These are phyloP conservation scores for Manduca sexta DNA, from an alignment of 1,140 invertebrate species.

Conservation along the genomic window DNA sequence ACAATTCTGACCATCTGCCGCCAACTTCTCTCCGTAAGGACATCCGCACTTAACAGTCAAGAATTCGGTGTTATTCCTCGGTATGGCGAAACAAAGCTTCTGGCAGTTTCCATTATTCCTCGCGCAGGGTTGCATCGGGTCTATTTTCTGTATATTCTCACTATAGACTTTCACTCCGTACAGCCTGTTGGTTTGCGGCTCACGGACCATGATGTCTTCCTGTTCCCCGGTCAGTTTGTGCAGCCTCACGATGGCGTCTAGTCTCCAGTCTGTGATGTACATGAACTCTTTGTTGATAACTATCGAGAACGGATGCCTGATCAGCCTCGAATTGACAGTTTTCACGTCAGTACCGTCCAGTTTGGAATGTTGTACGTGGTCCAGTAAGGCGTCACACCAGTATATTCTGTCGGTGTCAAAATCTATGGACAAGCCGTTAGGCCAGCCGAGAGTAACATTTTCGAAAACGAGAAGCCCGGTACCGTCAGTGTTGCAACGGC, in stretches of 20 bases:
- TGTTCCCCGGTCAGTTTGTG: slow-evolving; percentile 91
- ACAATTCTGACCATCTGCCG: slow-evolving; percentile 83
- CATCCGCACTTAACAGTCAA: slow-evolving; percentile 90
- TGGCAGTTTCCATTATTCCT: slow-evolving; percentile 92
- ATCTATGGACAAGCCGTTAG: slow-evolving; percentile 95
- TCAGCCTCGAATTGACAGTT: slow-evolving; percentile 90
- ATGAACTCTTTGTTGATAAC: slow-evolving; percentile 95
- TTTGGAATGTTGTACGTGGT: slow-evolving; percentile 96
- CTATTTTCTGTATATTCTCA: slow-evolving; percentile 81
- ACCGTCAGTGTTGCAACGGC: slow-evolving; percentile 91
- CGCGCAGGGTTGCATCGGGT: slow-evolving; percentile 86
- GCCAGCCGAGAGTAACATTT: slow-evolving; percentile 95
- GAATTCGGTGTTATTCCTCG: slow-evolving; percentile 71
- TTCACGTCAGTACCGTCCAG: slow-evolving; percentile 95
- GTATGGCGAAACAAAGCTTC: slow-evolving; percentile 95
- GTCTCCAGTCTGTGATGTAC: slow-evolving; percentile 97
- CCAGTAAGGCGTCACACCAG: slow-evolving; percentile 96
- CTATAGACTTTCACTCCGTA: slow-evolving; percentile 96
- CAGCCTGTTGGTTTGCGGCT: slow-evolving; percentile 91
- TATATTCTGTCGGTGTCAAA: slow-evolving; percentile 90
- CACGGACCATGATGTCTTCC: slow-evolving; percentile 88
- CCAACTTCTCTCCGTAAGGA: slow-evolving; percentile 94
- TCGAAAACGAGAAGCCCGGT: slow-evolving; percentile 90
- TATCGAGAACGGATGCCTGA: slow-evolving; percentile 97
- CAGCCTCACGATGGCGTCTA: slow-evolving; percentile 94